A percentile compares a stretch with the other conserved stretches of the same genome.
phyloP scores from a whole-genome alignment of 2,113 vertebrate genomes.

The Oxyura jamaicensis region DNA sequence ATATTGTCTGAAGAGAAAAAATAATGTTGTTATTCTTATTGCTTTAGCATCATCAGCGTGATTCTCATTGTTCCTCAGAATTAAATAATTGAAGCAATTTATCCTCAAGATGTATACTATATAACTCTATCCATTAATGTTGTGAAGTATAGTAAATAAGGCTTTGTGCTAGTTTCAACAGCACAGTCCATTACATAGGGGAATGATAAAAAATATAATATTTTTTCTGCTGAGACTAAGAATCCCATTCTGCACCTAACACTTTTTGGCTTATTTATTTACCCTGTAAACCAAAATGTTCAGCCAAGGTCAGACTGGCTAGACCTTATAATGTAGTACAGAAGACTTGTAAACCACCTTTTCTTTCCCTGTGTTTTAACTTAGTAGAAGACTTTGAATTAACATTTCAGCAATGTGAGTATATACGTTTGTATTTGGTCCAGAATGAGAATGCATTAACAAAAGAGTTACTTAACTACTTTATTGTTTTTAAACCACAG shows the following conservation, averaged over 20 bases:
- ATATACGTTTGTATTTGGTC: background rate
- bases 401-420: background rate
- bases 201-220: background rate
- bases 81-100: constrained; percentile 72
- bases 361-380: background rate
- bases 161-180: background rate
- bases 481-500: background rate
- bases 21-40: constrained; percentile 1
- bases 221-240: background rate
- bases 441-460: background rate
- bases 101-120: constrained; percentile 45
- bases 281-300: background rate
- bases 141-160: constrained; percentile 29
- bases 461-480: background rate
- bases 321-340: background rate
- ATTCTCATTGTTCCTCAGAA: constrained; percentile 40
- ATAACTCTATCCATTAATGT: constrained; percentile 46
- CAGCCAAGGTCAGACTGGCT: background rate
- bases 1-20: constrained; percentile 46
- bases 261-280: background rate
- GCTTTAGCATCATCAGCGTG: constrained; percentile 1
- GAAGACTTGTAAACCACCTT: background rate
- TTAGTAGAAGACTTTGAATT: background rate
- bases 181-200: background rate
- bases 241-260: background rate